Evolutionary conservation across 2,797 vertebrate genomes (phyloP), one percentile per base, ranked within the genome.

Genomic region (Phoxinus dragarum): DNA sequence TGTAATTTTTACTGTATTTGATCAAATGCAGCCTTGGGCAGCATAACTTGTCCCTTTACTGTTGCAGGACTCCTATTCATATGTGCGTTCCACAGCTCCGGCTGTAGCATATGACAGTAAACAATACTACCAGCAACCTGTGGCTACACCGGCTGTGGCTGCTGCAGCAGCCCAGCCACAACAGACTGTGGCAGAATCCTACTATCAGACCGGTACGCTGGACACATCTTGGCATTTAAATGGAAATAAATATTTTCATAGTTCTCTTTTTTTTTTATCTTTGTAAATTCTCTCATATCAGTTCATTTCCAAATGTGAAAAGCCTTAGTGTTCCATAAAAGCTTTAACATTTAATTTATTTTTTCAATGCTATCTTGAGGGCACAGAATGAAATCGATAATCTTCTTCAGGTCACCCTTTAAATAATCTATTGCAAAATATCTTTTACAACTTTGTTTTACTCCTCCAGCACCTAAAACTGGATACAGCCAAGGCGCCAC

Each of bases 71-170:
- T 94, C 98, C 0, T 99, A 99, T 89, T 98, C 98, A 0, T 99
- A 99, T 0, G 97, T 98, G 75, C 95, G 98, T 8, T 98, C 98
- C 49, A 98, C 98, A 0, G 98, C 98, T 78, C 96, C 98, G 2
- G 97, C 97, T 84, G 97, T 99, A 40, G 95, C 97, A 16, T 99
- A 99, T 5, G 98, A 99, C 91, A 97, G 95, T 90, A 99, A 99
- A 90, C 97, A 99, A 86, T 99, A 99, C 93, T 99, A 99, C 86
- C 98, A 99, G 84, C 98, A 99, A n/a, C 97, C 98, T 31, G 95
- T 95, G 6, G 97, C 97, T 0, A 97, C 97, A 0, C 97, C 97
- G 0, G 95, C 96, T 0, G 96, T 96, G 9, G 98, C 97, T 21
- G 96, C 97, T 10, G 96, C 96, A 64, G 94, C 95, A 82, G 95